A percentile compares a stretch with the other conserved stretches of the same genome.
Evolutionary conservation across 2,113 vertebrate genomes (phyloP).

Genomic region (Oreocharis arfaki): DNA sequence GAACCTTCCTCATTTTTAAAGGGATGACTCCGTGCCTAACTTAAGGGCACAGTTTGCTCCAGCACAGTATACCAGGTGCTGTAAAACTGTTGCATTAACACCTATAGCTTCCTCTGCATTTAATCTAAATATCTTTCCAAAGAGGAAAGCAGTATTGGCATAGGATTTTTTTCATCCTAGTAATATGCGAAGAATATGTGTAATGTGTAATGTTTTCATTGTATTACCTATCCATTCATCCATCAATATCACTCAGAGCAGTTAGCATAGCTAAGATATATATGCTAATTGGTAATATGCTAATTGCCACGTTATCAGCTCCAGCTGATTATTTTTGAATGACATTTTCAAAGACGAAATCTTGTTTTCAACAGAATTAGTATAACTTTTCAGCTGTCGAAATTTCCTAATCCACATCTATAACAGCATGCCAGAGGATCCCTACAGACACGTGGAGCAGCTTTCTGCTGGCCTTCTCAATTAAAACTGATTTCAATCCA

Average conservation of each 20-base stretch:
- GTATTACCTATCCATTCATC: neutral
- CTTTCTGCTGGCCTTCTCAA: neutral
- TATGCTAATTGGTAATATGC: neutral
- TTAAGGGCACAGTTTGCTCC: neutral
- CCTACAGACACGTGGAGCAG: neutral
- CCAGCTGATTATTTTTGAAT: neutral
- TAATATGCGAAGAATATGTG: neutral
- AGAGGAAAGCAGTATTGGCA: neutral
- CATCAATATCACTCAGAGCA: neutral
- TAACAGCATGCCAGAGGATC: neutral
- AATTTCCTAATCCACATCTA: neutral
- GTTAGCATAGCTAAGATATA: neutral
- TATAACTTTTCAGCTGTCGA: neutral
- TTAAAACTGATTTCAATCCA: neutral
- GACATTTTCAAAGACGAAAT: neutral
- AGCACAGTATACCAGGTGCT: neutral
- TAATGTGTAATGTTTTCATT: neutral
- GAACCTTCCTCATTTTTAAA: neutral
- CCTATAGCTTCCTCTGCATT: neutral
- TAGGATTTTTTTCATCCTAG: neutral
- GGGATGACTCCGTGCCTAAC: neutral
- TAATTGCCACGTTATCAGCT: neutral
- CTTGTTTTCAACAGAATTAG: neutral
- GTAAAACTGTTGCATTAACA: neutral
- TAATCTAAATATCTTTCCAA: neutral